Evolutionary conservation across 2,888 invertebrate genomes (phyloP), one percentile per base, ranked within the genome.

Genomic region (Acrocyrtus sp.): DNA sequence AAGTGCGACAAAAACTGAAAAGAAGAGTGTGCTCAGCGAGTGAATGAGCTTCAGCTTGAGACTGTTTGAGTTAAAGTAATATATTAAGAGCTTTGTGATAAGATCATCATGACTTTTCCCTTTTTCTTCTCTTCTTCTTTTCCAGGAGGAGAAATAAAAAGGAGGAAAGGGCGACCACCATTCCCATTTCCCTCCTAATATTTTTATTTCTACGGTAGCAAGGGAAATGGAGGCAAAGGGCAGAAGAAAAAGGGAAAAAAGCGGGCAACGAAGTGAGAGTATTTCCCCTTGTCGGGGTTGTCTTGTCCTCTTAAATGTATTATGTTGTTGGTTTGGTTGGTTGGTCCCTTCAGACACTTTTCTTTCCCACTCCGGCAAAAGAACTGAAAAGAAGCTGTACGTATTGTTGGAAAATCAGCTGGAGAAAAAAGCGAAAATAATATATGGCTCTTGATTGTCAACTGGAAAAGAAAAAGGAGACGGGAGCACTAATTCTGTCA

Each of bases 31-130:
- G n/a, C 29, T 53, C 39, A 53, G 15, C 53, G 24, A 27, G 15
- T 3, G 8, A 53, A 10, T 53, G 21, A 53, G 8, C 21, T 19
- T 22, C 21, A 50, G 50, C 8, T 22, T 4, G 53, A 53, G 53
- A 27, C 50, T 63, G 41, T 53, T 53, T 4, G 54, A 47, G 66
- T 39, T n/a, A 69, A 61, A 61, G 69, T 69, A 69, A 69, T 69
- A 69, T 69, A 69, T 69, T 69, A 69, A 69, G 69, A 69, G 69
- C 69, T 69, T 69, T 69, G 45, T 17, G 69, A 69, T 69, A 69
- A 69, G 69, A 69, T 69, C 69, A 69, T 69, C 69, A 69, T 69
- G 69, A 69, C 69, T 69, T 69, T 69, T 69, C 69, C 68, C 43
- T 61, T 69, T 60, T 53, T 53, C 50, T 47, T 50, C 19, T 43